Conservation (phyloP, 2,888 invertebrate genomes). For the Hirtodrosophila alboralis region DNA sequence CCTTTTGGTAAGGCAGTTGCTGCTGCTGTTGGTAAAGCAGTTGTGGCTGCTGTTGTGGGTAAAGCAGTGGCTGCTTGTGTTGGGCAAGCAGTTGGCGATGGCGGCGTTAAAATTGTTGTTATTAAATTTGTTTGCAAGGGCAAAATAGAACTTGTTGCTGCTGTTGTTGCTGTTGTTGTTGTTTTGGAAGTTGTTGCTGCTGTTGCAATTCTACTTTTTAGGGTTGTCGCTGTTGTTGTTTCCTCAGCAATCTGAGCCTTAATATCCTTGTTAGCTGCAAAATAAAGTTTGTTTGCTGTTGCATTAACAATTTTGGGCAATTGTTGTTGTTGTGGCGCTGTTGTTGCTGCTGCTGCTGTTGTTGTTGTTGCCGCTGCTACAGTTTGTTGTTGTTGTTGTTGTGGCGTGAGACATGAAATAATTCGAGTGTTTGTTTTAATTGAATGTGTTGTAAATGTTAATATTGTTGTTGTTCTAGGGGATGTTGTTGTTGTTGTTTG, state of each 20-base stretch:
- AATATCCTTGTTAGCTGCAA: constrained; percentile 29
- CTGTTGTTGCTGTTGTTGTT: constrained; percentile 25
- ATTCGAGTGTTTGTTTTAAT: constrained; percentile 61
- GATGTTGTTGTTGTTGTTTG: constrained; percentile 24
- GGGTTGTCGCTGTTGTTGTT: constrained; percentile 7
- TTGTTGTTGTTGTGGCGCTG: constrained; percentile 31
- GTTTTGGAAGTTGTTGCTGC: constrained; percentile 19
- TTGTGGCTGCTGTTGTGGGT: no score
- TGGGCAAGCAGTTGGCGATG: no score
- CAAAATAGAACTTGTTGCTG: not conserved
- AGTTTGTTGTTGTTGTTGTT: constrained; percentile 42
- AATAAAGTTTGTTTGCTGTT: constrained; percentile 32
- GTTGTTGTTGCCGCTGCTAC: constrained; percentile 27
- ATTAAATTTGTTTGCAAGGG: no score
- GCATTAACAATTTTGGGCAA: no score
- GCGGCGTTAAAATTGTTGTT: no score
- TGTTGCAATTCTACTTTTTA: constrained; percentile 11
- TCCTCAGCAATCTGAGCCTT: constrained; percentile 19
- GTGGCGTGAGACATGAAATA: constrained; percentile 63
- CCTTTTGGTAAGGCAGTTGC: no score
- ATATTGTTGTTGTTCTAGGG: constrained; percentile 32
- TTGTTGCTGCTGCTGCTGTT: constrained; percentile 34
- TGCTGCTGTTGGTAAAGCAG: no score
- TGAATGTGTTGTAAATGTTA: constrained; percentile 43
- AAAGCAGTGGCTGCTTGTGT: no score